A percentile compares a stretch with the other conserved stretches of the same genome.
Evolutionary conservation across 2,888 invertebrate species (phyloP).

Genomic region (Tyria jacobaeae): DNA sequence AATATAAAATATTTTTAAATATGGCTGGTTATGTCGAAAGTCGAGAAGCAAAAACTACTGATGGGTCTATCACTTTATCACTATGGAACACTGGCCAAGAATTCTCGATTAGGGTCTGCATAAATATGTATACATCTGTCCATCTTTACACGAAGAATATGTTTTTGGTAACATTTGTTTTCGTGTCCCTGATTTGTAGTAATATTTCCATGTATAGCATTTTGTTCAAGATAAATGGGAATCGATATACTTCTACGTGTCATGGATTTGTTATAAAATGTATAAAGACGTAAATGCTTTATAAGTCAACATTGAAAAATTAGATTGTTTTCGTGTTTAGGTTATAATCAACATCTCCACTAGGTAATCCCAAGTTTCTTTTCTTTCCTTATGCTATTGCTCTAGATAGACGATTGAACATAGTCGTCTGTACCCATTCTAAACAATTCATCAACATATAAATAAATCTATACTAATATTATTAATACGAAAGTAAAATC

Average conservation of each 20-base stretch:
- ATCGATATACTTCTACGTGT: conserved; percentile 4
- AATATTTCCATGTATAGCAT: conserved; percentile 16
- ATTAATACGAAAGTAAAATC: too few relatives aligned
- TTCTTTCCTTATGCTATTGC: too few relatives aligned
- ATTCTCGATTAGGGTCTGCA: conserved; percentile 37
- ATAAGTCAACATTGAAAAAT: neutral
- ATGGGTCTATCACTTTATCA: conserved; percentile 39
- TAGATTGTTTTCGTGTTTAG: neutral
- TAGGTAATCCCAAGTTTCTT: too few relatives aligned
- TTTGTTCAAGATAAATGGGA: conserved; percentile 9
- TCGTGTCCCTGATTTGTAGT: conserved; percentile 12
- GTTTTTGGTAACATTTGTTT: conserved; percentile 21
- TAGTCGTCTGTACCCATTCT: too few relatives aligned
- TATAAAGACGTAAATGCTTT: neutral
- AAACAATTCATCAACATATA: too few relatives aligned
- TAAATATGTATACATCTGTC: conserved; percentile 34
- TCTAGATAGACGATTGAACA: too few relatives aligned
- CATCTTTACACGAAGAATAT: conserved; percentile 27
- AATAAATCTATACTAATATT: too few relatives aligned
- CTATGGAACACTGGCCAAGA: conserved; percentile 35
- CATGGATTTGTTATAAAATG: conserved; percentile 3
- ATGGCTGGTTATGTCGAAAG: conserved; percentile 33
- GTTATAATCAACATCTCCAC: neutral
- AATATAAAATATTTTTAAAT: conserved; percentile 47
- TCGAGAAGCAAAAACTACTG: conserved; percentile 34